A percentile compares a stretch with the other conserved stretches of the same genome.
These are phyloP conservation scores for Grapholita molesta DNA, from an alignment of 1,140 invertebrate species.

Conservation along the genomic window DNA sequence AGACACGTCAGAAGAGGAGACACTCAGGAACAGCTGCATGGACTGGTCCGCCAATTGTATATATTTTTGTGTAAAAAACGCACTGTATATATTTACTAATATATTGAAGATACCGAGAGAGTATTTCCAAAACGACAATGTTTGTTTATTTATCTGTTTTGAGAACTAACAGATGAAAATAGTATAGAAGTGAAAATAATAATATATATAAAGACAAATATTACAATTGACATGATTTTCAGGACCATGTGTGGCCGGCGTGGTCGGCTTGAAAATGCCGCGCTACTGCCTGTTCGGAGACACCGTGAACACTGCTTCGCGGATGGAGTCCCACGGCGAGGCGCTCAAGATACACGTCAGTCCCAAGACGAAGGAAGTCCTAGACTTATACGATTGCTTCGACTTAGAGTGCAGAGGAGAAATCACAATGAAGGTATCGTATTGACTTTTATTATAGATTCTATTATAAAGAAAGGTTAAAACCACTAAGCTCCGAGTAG, in stretches of 20 bases:
- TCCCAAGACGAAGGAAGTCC: constrained; percentile 90
- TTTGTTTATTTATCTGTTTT: too few species aligned
- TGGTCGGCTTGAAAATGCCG: constrained; percentile 96
- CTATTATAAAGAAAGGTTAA: too few species aligned
- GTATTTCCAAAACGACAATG: too few species aligned
- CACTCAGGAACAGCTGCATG: too few species aligned
- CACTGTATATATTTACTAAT: too few species aligned
- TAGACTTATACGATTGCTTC: constrained; percentile 95
- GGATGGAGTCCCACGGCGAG: constrained; percentile 96
- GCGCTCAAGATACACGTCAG: constrained; percentile 98
- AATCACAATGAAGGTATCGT: constrained; percentile 93
- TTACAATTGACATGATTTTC: constrained; percentile 18
- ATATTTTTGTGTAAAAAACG: too few species aligned
- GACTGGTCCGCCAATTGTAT: too few species aligned
- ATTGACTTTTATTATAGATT: constrained; percentile 8
- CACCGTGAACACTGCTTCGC: constrained; percentile 95
- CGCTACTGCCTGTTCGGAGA: constrained; percentile 96
- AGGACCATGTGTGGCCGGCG: constrained; percentile 93
- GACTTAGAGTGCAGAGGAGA: constrained; percentile 92
- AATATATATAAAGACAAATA: neutral
- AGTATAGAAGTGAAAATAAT: too few species aligned
- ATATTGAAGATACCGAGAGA: too few species aligned
- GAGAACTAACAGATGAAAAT: too few species aligned
- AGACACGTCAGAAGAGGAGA: too few species aligned
- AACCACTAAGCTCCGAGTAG: too few species aligned